These are phyloP conservation scores for Cosmorhoe ocellata DNA, from an alignment of 2,888 invertebrate genomes.

Conservation along the genomic window DNA sequence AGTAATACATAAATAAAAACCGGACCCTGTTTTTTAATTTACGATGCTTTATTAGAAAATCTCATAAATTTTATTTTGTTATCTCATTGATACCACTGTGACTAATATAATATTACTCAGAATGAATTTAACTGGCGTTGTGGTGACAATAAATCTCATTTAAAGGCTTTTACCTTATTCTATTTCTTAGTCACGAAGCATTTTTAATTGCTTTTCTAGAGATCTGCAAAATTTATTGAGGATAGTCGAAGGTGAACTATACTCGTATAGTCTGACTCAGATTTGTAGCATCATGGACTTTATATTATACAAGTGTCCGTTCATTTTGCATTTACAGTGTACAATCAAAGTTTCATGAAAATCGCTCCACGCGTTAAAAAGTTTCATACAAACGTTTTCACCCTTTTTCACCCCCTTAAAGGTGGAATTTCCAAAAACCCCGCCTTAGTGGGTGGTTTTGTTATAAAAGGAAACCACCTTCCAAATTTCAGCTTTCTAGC, in stretches of 20 bases:
- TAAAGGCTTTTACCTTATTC: constrained; percentile 21
- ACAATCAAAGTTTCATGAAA: too few species aligned
- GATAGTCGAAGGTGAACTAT: constrained; percentile 17
- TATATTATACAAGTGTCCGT: background rate
- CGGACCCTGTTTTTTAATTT: constrained; percentile 25
- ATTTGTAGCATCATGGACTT: background rate
- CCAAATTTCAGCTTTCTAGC: too few species aligned
- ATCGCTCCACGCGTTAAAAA: too few species aligned
- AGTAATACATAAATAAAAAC: constrained; percentile 27
- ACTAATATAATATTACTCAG: constrained; percentile 32
- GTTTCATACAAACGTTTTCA: too few species aligned
- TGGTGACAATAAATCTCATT: constrained; percentile 34
- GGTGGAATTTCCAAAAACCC: too few species aligned
- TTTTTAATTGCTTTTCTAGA: constrained; percentile 34
- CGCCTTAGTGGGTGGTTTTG: too few species aligned
- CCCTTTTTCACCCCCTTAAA: too few species aligned
- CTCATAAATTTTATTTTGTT: constrained; percentile 30
- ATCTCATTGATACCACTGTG: constrained; percentile 25
- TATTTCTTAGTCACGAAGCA: constrained; percentile 18
- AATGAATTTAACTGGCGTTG: constrained; percentile 29
- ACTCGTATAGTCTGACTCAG: constrained; percentile 2
- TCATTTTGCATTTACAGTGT: too few species aligned
- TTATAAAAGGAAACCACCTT: too few species aligned
- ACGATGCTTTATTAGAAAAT: constrained; percentile 21
- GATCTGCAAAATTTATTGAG: constrained; percentile 30